A percentile compares a stretch with the other conserved stretches of the same genome.
These are phyloP conservation scores for Ptychochromis oligacanthus DNA, from an alignment of 2,113 vertebrate genomes.

Conservation along the genomic window DNA sequence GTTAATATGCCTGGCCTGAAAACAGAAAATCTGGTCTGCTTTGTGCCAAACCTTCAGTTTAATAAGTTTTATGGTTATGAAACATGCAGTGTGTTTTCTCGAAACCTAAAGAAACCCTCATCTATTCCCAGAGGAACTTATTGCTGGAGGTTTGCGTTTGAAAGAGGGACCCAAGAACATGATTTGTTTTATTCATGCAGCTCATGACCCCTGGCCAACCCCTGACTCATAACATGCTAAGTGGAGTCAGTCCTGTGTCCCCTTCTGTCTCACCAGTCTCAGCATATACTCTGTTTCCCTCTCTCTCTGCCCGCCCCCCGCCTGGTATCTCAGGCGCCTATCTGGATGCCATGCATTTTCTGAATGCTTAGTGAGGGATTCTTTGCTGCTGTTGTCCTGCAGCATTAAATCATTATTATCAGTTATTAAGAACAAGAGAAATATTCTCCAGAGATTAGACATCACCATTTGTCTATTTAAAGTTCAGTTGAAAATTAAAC, in stretches of 20 bases:
- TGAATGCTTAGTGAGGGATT: slow-evolving; percentile 64
- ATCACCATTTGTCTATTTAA: neutral
- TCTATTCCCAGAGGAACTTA: slow-evolving; percentile 34
- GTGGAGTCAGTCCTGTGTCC: slow-evolving; percentile 29
- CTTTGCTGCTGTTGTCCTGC: slow-evolving; percentile 42
- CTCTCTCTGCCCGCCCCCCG: neutral
- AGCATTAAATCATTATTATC: slow-evolving; percentile 18
- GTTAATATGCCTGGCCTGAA: slow-evolving; percentile 30
- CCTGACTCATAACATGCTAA: slow-evolving; percentile 61
- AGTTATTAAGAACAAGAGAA: neutral
- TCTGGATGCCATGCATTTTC: slow-evolving; percentile 72
- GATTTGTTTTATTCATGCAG: slow-evolving; percentile 69
- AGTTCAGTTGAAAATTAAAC: neutral
- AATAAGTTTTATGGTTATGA: slow-evolving; percentile 50
- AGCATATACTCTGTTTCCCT: slow-evolving; percentile 19
- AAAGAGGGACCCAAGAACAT: slow-evolving; percentile 31
- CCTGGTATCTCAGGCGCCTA: slow-evolving; percentile 60
- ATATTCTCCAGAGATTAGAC: neutral
- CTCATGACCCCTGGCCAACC: slow-evolving; percentile 60
- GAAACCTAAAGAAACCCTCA: slow-evolving; percentile 7
- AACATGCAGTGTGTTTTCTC: slow-evolving; percentile 28
- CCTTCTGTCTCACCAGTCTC: slow-evolving; percentile 34
- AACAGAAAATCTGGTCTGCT: slow-evolving; percentile 31
- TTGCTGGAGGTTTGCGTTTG: slow-evolving; percentile 27
- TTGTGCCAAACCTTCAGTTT: slow-evolving; percentile 43